A percentile compares a stretch with the other conserved stretches of the same genome.
Evolutionary conservation across 2,797 vertebrate genomes (phyloP).

Genomic region (Acipenser oxyrinchus): DNA sequence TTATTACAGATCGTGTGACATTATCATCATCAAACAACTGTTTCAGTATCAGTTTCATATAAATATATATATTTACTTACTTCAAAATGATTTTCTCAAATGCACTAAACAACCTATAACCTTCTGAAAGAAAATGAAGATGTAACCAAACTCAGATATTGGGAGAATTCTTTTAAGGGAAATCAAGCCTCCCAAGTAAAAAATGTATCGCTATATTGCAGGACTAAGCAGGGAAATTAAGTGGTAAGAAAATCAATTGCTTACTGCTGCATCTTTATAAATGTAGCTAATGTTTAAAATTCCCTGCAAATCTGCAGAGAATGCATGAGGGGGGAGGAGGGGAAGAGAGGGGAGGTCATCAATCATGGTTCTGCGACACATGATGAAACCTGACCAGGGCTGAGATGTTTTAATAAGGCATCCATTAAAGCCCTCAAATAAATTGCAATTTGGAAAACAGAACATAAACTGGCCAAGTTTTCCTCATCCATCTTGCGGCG

Average conservation of each 20-base stretch:
- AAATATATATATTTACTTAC: no score
- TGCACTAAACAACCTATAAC: no score
- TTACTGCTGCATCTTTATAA: slow-evolving; percentile 60
- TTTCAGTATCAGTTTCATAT: no score
- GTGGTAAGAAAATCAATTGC: slow-evolving; percentile 70
- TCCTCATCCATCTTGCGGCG: slow-evolving; percentile 96
- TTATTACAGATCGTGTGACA: no score
- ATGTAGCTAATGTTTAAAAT: slow-evolving; percentile 74
- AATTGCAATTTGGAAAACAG: slow-evolving; percentile 99
- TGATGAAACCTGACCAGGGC: slow-evolving; percentile 93
- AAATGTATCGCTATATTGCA: slow-evolving; percentile 58
- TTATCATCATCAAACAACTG: no score
- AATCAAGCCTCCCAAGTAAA: slow-evolving; percentile 34
- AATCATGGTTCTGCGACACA: slow-evolving; percentile 94
- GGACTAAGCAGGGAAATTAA: slow-evolving; percentile 57
- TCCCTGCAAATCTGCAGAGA: slow-evolving; percentile 86
- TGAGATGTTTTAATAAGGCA: slow-evolving; percentile 99
- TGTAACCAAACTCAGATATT: slow-evolving; percentile 32
- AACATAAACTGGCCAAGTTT: slow-evolving; percentile 98
- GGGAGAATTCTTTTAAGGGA: slow-evolving; percentile 41
- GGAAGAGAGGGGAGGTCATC: slow-evolving; percentile 76
- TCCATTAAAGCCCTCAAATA: slow-evolving; percentile 99
- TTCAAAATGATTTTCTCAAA: no score
- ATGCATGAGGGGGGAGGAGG: slow-evolving; percentile 64
- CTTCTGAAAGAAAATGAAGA: neutral